These are phyloP conservation scores for Morelia viridis DNA, from an alignment of 2,797 vertebrate species.

Conservation along the genomic window DNA sequence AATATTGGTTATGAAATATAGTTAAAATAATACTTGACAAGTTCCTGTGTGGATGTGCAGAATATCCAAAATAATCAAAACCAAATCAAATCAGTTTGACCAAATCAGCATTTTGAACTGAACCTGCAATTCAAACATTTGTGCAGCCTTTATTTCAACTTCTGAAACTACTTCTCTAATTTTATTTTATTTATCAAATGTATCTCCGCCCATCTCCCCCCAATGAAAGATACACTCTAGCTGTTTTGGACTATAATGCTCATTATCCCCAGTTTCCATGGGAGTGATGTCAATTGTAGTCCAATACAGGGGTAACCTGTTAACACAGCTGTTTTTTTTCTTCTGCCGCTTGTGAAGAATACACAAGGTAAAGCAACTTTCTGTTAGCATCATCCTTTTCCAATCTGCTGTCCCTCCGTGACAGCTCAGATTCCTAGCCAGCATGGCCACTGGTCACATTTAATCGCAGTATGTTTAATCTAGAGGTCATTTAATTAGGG, in stretches of 20 bases:
- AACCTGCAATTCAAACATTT: not conserved
- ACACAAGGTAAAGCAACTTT: not conserved
- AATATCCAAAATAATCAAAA: not conserved
- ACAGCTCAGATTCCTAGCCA: not conserved
- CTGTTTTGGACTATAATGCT: not conserved
- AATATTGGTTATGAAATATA: too few relatives aligned
- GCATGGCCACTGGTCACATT: not conserved
- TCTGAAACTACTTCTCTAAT: not conserved
- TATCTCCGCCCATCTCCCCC: too few relatives aligned
- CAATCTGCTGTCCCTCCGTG: not conserved
- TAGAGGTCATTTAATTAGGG: not conserved
- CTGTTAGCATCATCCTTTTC: not conserved
- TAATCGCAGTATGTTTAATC: not conserved
- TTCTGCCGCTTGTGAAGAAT: too few relatives aligned
- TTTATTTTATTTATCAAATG: not conserved
- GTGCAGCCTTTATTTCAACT: not conserved
- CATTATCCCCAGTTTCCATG: not conserved
- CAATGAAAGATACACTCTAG: not conserved
- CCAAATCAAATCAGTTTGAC: not conserved
- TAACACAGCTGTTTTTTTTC: too few relatives aligned
- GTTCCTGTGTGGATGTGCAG: not conserved
- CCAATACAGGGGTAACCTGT: not conserved
- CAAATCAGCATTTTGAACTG: not conserved
- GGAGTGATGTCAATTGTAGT: not conserved
- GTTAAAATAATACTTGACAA: too few relatives aligned